phyloP scores from a whole-genome alignment of 2,113 vertebrate genomes.

The Lepisosteus oculatus region DNA sequence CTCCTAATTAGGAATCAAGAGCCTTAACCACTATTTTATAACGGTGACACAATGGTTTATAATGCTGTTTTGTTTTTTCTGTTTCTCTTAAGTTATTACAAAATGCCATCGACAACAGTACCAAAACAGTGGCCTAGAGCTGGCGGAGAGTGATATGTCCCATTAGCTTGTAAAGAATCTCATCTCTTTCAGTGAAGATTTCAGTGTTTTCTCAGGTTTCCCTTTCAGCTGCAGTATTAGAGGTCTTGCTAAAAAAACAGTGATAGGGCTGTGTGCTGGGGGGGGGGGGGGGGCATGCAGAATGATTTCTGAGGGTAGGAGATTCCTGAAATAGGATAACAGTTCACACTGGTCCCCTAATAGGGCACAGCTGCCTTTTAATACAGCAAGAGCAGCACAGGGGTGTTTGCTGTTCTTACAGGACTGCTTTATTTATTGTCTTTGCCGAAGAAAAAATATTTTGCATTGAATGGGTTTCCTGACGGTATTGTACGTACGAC shows the following conservation, averaged over 20 bases:
- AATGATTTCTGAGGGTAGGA: conserved; percentile 51
- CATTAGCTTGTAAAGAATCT: conserved; percentile 22
- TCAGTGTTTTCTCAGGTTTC: too few relatives aligned
- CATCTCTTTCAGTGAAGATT: conserved; percentile 32
- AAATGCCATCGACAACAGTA: too few relatives aligned
- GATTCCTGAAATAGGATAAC: conserved; percentile 57
- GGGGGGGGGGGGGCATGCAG: conserved; percentile 45
- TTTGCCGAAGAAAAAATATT: conserved; percentile 34
- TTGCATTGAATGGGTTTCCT: conserved; percentile 35
- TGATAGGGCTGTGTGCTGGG: conserved; percentile 24
- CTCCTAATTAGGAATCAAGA: too few relatives aligned
- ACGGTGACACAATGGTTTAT: too few relatives aligned
- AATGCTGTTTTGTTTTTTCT: too few relatives aligned
- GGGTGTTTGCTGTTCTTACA: conserved; percentile 54
- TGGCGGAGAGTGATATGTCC: too few relatives aligned
- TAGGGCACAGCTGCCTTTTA: conserved; percentile 58
- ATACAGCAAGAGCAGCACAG: conserved; percentile 42
- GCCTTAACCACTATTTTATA: too few relatives aligned
- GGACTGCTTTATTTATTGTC: conserved; percentile 58
- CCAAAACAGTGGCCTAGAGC: conserved; percentile 15
- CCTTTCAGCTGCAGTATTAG: too few relatives aligned
- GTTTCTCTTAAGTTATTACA: too few relatives aligned
- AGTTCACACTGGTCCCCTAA: conserved; percentile 62
- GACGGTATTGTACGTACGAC: conserved; percentile 13
- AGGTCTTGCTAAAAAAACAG: conserved; percentile 6